Evolutionary conservation across 2,113 vertebrate genomes (phyloP).

Genomic region (Struthio camelus): DNA sequence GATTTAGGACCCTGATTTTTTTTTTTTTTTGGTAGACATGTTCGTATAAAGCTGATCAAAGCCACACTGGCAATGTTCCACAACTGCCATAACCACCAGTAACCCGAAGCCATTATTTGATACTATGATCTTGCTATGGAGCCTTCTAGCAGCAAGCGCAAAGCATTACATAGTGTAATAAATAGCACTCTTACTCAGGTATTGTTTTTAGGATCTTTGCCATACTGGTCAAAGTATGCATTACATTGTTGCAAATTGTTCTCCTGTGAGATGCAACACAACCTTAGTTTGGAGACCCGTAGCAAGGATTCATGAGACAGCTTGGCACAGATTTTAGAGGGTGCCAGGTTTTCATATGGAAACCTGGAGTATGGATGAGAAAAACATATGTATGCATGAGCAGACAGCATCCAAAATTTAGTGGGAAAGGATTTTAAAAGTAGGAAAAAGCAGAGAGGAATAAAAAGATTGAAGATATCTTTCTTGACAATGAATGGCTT

Average conservation of each 20-base stretch:
- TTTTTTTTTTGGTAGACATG: neutral
- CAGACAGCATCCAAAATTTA: neutral
- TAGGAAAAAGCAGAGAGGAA: neutral
- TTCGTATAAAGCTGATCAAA: neutral
- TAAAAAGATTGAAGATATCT: neutral
- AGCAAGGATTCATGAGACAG: neutral
- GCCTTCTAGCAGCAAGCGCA: neutral
- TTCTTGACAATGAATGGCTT: neutral
- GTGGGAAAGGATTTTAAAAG: neutral
- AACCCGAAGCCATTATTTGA: neutral
- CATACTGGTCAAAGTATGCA: neutral
- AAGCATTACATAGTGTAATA: neutral
- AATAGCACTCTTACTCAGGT: neutral
- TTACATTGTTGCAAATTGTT: neutral
- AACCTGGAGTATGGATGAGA: neutral
- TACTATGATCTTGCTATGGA: neutral
- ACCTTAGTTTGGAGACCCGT: neutral
- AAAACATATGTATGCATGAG: neutral
- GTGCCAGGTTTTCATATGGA: rapidly evolving
- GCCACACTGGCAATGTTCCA: neutral
- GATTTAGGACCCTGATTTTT: neutral
- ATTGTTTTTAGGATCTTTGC: neutral
- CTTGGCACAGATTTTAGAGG: neutral
- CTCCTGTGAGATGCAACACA: neutral
- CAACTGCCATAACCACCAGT: neutral